Base-by-base conservation (phyloP, 2,797 vertebrate species). In the Chiroxiphia lanceolata region DNA sequence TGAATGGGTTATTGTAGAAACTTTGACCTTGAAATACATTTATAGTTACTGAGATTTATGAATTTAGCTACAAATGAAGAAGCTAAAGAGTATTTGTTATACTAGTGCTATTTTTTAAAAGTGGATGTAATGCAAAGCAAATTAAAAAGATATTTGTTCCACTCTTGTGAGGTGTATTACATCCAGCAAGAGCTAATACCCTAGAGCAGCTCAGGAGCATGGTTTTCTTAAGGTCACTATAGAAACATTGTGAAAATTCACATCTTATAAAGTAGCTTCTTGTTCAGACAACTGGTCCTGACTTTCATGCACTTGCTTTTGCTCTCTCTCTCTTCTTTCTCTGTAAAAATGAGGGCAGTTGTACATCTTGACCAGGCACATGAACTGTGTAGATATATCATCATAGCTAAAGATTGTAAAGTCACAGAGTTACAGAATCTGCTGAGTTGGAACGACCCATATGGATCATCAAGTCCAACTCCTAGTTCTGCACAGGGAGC, bases 1-100 rank as follows among this genome's bases (percentile, higher is more conserved):
- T 97, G 87, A 98, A 98, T 97, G 83, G 85, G 82, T 96, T 97
- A 95, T 95, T 96, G 79, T 96, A 95, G 91, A 96, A 81, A 93
- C 64, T 96, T 93, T 96, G 97, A 98, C 97, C 97, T 97, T 98
- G 97, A 96, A 90, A 96, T 87, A 95, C 77, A 76, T 95, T 95
- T 88, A 93, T 83, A 90, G 68, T 82, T 93, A 71, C 92, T 88
- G 72, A 96, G 93, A 97, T 95, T 93, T 97, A 96, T 96, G 86
- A 95, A 95, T 95, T 95, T 95, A 76, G 54, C 33, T 57, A 89
- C 60, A 96, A 94, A 92, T 82, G 93, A 94, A 69, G 94, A 96
- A 97, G 93, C 17, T 61, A 77, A 94, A 81, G 63, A 77, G 68
- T 81, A 93, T 83, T 89, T 71, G 19, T 59, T 92, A 88, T 56